Evolutionary conservation across 2,113 vertebrate genomes (phyloP), one percentile per base, ranked within the genome.

Genomic region (Nesogale talazaci): DNA sequence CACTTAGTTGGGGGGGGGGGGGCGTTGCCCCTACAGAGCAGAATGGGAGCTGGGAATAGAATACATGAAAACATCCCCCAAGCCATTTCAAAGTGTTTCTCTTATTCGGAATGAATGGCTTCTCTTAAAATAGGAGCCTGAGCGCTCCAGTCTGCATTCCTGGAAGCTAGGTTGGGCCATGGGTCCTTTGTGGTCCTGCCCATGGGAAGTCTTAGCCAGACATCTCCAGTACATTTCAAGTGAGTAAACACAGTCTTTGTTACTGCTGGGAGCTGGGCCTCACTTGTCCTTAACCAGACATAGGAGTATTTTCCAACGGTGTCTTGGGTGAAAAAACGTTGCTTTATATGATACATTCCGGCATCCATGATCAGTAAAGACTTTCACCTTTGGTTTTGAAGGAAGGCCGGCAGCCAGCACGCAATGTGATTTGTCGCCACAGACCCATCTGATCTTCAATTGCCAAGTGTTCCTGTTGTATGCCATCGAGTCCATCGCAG

Each of bases 121-220:
- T n/a, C n/a, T 90, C 83, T 90, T 92, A n/a, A 81, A 91, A 85
- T 77, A 92, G 80, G 83, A 94, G 27, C 36, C 83, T 83, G n/a
- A 42, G 75, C 78, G 80, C 42, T 80, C 61, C 56, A 56, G 69
- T 90, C 34, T 80, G 56, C 67, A 38, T 79, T 83, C 29, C 57
- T 10, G 25, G 89, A 67, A 88, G 57, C 27, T 63, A 76, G 61
- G 27, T 12, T 42, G 23, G 17, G 27, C 57, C 31, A 2, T 15
- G 19, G 36, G 57, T 88, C 16, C 9, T 63, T 52, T 5, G 9
- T 20, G 46, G 63, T 57, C 67, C 83, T 86, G 10, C 42, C 42
- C 42, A 46, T 46, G 42, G 10, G 42, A 46, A 10, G 42, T 10
- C 42, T 46, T 46, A 46, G 42, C 42, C 0, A 1, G 63, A 83